Evolutionary conservation across 2,797 vertebrate species (phyloP), one percentile per base, ranked within the genome.

Genomic region (Zenarchopterus dispar): DNA sequence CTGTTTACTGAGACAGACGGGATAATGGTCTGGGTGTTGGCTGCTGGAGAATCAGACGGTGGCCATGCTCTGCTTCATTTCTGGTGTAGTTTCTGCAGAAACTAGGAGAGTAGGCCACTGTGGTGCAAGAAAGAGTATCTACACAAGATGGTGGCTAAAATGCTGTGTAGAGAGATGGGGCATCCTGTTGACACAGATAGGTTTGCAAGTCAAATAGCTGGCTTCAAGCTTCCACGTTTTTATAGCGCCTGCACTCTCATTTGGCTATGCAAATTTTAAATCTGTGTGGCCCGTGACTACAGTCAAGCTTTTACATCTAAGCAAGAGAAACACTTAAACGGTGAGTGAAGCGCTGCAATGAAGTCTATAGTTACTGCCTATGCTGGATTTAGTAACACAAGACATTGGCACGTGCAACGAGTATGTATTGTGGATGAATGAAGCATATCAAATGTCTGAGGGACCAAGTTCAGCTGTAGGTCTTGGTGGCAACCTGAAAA

Each of bases 151-250:
- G 62, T 53, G 77, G 59, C 64, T 66, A 8, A 56, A 19, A 47
- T 43, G 46, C 67, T 69, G 72, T 51, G 67, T 74, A 77, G 62
- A 66, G 81, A 77, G 81, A 83, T 22, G 54, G 63, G 17, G 63
- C 56, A 67, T 75, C 43, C 56, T 83, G 84, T 80, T 78, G 85
- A 84, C 85, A 78, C 50, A 67, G 69, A 81, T 61, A 19, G 21
- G 69, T 92, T 93, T 93, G 88, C 90, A 91, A 92, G 89, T 91
- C 90, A 93, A 93, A 93, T 92, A 63, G 53, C 51, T 19, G 43
- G 48, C 68, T 77, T 74, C 51, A 24, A 75, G 74, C 79, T 54
- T 78, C 70, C 81, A 73, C 69, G 78, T 70, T 74, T 79, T 62
- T 26, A 60, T 52, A 62, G 41, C 21, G 68, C 56, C 59, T 76